Evolutionary conservation across 2,888 invertebrate species (phyloP).

Genomic region (Parapristionchus giblindavisi): DNA sequence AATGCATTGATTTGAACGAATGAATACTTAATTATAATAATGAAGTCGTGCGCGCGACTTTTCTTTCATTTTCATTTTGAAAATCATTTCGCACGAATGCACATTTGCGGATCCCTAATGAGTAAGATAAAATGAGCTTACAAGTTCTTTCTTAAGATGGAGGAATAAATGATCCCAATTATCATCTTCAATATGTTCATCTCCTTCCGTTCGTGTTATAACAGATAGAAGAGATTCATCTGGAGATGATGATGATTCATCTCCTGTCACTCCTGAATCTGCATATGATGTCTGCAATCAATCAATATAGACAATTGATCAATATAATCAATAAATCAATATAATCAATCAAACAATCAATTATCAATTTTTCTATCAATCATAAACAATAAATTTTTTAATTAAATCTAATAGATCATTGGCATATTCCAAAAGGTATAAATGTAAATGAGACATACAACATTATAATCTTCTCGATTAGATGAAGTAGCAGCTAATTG

Average conservation of each 20-base stretch:
- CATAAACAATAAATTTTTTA: too few species aligned
- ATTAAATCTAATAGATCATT: too few species aligned
- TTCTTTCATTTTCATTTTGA: too few species aligned
- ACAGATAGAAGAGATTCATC: constrained; percentile 30
- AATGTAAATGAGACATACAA: background rate
- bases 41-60: too few species aligned
- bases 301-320: background rate
- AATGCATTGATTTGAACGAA: too few species aligned
- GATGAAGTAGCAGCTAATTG: constrained; percentile 13
- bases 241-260: constrained; percentile 27
- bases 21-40: too few species aligned
- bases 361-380: too few species aligned
- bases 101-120: too few species aligned
- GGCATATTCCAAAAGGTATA: background rate
- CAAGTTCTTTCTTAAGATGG: constrained; percentile 66
- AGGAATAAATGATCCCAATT: constrained; percentile 63
- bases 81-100: too few species aligned
- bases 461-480: background rate
- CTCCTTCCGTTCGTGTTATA: constrained; percentile 2
- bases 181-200: constrained; percentile 11
- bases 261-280: constrained; percentile 32
- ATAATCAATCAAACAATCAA: too few species aligned
- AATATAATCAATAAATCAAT: too few species aligned
- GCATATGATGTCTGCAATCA: constrained; percentile 26
- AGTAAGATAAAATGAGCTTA: constrained; percentile 36